Percentiles rank a stretch among this genome's conserved stretches.
phyloP scores from a whole-genome alignment of 2,113 vertebrate genomes.

The Lagopus muta region DNA sequence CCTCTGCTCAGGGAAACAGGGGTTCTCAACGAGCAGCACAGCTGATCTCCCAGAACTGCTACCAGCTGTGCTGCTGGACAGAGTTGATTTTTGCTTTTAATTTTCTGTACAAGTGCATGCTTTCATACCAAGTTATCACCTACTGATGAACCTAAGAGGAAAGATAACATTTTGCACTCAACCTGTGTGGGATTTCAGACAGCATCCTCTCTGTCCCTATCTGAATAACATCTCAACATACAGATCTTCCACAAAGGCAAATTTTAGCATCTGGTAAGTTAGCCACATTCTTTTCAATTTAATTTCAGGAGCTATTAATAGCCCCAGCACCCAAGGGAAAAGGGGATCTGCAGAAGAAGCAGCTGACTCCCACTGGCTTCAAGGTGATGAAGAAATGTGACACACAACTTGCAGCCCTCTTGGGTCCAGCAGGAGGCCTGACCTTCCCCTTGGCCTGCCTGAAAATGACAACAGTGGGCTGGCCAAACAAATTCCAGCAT shows the following conservation, averaged over 20 bases:
- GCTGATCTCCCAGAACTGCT: too few species aligned
- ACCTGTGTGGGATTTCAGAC: not conserved
- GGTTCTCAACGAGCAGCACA: not conserved
- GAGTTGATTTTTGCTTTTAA: not conserved
- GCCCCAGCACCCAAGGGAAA: not conserved
- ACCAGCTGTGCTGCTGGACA: not conserved
- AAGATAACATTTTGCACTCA: not conserved
- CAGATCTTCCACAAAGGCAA: not conserved
- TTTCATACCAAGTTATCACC: not conserved
- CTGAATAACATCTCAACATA: not conserved
- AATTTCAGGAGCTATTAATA: not conserved
- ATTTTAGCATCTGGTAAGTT: not conserved
- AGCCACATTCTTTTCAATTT: not conserved
- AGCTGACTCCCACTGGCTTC: not conserved
- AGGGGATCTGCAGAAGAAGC: not conserved
- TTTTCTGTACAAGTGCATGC: not conserved
- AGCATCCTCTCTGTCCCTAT: not conserved
- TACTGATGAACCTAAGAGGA: not conserved
- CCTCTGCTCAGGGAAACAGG: not conserved
- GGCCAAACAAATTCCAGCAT: not conserved
- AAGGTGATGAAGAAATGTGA: not conserved
- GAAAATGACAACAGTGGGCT: not conserved
- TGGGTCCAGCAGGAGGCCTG: not conserved
- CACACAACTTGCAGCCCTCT: accelerated
- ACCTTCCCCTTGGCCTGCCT: not conserved